phyloP scores from a whole-genome alignment of 2,888 invertebrate genomes.

The Pollenia amentaria region DNA sequence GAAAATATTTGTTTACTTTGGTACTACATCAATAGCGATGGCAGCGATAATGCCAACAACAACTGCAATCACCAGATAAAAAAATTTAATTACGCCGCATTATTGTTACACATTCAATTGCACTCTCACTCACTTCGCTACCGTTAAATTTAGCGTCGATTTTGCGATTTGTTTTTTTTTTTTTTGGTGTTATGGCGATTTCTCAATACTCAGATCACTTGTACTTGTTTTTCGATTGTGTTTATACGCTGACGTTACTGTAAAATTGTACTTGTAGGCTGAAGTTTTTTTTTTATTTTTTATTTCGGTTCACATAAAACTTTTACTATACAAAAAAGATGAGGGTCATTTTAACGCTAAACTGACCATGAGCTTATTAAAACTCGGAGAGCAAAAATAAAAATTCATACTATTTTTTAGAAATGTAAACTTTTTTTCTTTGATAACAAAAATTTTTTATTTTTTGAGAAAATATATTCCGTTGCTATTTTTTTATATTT shows the following conservation, averaged over 20 bases:
- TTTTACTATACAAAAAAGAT: conserved; percentile 34
- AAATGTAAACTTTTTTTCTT: conserved; percentile 10
- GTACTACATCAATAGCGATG: conserved; percentile 11
- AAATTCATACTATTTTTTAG: conserved; percentile 11
- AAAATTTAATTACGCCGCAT: conserved; percentile 19
- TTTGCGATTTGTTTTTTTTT: background rate
- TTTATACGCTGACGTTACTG: conserved; percentile 1
- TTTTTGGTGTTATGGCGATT: conserved; percentile 32
- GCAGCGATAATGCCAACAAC: background rate
- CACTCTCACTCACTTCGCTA: conserved; percentile 1
- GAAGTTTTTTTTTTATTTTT: background rate
- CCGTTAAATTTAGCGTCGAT: background rate
- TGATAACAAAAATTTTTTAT: conserved; percentile 3
- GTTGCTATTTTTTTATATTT: conserved; percentile 30
- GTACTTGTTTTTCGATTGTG: conserved; percentile 1
- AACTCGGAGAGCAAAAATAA: conserved; percentile 1
- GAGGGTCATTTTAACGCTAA: conserved; percentile 63
- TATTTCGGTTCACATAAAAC: conserved; percentile 13
- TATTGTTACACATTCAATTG: conserved; percentile 33
- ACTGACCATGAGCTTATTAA: conserved; percentile 65
- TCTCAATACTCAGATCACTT: conserved; percentile 19
- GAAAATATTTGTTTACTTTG: conserved; percentile 20
- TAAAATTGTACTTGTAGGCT: conserved; percentile 16
- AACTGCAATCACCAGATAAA: conserved; percentile 28
- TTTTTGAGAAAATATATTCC: background rate